Evolutionary conservation across 2,113 vertebrate species (phyloP).

Genomic region (Xiphophorus hellerii): DNA sequence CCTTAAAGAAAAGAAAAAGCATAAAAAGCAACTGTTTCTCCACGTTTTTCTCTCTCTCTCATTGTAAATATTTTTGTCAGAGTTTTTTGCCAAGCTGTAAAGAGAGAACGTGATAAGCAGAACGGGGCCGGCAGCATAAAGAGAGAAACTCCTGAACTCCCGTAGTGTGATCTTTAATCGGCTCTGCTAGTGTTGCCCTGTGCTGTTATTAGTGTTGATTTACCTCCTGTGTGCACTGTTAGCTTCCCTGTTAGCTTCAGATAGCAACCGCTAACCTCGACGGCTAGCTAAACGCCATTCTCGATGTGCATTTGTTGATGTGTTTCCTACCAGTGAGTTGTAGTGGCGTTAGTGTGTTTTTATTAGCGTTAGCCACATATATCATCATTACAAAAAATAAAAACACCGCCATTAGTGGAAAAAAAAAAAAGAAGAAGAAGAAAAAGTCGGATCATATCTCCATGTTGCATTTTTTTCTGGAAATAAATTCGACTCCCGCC

Average conservation of each 20-base stretch:
- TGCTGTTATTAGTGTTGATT: slow-evolving; percentile 75
- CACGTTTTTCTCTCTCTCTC: slow-evolving; percentile 82
- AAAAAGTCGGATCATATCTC: slow-evolving; percentile 59
- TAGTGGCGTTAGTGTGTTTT: slow-evolving; percentile 70
- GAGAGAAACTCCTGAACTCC: slow-evolving; percentile 74
- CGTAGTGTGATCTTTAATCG: slow-evolving; percentile 69
- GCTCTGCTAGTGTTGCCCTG: slow-evolving; percentile 71
- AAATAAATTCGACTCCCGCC: slow-evolving; percentile 58
- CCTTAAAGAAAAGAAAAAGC: slow-evolving; percentile 59
- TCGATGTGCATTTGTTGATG: slow-evolving; percentile 66
- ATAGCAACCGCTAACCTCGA: slow-evolving; percentile 53
- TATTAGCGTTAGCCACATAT: slow-evolving; percentile 68
- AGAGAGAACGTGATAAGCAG: slow-evolving; percentile 78
- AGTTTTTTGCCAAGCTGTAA: slow-evolving; percentile 83
- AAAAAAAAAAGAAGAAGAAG: slow-evolving; percentile 10
- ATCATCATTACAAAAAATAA: slow-evolving; percentile 44
- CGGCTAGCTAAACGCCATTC: slow-evolving; percentile 53
- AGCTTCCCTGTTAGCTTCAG: slow-evolving; percentile 63
- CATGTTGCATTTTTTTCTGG: slow-evolving; percentile 48
- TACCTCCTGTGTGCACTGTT: slow-evolving; percentile 74
- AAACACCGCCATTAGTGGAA: too few relatives aligned
- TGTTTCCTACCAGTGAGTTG: slow-evolving; percentile 64
- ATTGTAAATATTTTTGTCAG: slow-evolving; percentile 87
- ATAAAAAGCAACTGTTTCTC: slow-evolving; percentile 81
- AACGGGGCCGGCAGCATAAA: slow-evolving; percentile 85